These are phyloP conservation scores for Aviceda subcristata DNA, from an alignment of 2,113 vertebrate genomes.

Conservation along the genomic window DNA sequence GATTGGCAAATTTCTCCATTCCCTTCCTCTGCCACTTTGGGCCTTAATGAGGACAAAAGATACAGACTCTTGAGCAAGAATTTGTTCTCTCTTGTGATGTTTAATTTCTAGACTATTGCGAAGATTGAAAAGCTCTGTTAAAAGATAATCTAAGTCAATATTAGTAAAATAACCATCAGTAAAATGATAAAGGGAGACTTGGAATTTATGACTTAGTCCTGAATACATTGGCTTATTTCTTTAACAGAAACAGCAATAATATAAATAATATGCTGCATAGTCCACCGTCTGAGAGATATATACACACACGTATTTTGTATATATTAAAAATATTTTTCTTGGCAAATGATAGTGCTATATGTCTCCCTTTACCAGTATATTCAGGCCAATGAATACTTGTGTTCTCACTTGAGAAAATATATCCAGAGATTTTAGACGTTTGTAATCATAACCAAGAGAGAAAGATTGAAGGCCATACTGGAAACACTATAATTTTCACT, in stretches of 20 bases:
- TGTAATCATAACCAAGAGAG: background rate
- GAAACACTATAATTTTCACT: constrained; percentile 10
- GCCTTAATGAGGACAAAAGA: background rate
- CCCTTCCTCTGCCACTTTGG: background rate
- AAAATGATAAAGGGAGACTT: background rate
- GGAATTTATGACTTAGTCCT: background rate
- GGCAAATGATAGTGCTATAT: background rate
- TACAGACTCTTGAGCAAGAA: background rate
- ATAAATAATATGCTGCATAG: background rate
- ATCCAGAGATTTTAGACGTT: background rate
- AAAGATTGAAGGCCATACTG: background rate
- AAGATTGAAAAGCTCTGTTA: background rate
- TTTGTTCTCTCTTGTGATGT: background rate
- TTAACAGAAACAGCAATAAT: background rate
- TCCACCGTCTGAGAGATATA: background rate
- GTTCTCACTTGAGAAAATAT: background rate
- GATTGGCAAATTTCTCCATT: background rate
- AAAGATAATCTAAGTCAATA: background rate
- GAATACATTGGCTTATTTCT: background rate
- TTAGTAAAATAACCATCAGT: background rate
- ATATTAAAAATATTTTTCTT: background rate
- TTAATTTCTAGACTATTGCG: background rate
- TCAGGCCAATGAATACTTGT: background rate
- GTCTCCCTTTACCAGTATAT: background rate
- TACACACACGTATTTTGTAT: background rate